Evolutionary conservation across 2,797 vertebrate genomes (phyloP).

Genomic region (Danio jaintianensis): DNA sequence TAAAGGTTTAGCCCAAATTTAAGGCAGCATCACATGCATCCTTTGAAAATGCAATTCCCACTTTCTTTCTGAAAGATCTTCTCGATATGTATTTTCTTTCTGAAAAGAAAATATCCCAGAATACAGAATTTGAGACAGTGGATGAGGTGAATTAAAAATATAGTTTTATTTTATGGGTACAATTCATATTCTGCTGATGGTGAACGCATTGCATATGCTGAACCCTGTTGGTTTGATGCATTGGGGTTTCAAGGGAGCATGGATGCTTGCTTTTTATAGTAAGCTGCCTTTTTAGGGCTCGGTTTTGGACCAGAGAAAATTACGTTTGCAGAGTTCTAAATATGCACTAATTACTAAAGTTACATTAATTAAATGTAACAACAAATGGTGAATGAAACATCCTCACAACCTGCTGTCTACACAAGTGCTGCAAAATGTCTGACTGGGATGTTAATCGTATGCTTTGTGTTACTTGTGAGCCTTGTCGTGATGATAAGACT

Average conservation of each 20-base stretch:
- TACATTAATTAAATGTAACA: conserved; percentile 5
- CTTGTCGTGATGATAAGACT: neutral
- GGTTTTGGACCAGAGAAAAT: conserved; percentile 5
- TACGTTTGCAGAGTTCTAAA: neutral
- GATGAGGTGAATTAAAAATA: neutral
- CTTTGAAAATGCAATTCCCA: neutral
- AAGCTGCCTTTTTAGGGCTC: neutral
- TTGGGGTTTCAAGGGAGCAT: neutral
- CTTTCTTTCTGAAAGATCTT: too few relatives aligned
- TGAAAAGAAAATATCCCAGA: neutral
- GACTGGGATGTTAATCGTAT: conserved; percentile 20
- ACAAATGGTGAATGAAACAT: neutral
- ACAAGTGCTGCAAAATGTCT: conserved; percentile 9
- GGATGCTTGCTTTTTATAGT: neutral
- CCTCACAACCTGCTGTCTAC: conserved; percentile 11
- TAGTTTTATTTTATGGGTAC: neutral
- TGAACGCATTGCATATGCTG: conserved; percentile 4
- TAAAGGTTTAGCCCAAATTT: neutral
- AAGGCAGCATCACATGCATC: neutral
- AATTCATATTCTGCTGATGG: neutral
- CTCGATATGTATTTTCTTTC: too few relatives aligned
- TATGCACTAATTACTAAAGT: conserved; percentile 20
- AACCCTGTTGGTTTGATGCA: neutral
- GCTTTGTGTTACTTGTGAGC: conserved; percentile 26
- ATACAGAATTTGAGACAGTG: neutral